A percentile compares a stretch with the other conserved stretches of the same genome.
phyloP scores from a whole-genome alignment of 2,888 invertebrate species.

The Allygus modestus region DNA sequence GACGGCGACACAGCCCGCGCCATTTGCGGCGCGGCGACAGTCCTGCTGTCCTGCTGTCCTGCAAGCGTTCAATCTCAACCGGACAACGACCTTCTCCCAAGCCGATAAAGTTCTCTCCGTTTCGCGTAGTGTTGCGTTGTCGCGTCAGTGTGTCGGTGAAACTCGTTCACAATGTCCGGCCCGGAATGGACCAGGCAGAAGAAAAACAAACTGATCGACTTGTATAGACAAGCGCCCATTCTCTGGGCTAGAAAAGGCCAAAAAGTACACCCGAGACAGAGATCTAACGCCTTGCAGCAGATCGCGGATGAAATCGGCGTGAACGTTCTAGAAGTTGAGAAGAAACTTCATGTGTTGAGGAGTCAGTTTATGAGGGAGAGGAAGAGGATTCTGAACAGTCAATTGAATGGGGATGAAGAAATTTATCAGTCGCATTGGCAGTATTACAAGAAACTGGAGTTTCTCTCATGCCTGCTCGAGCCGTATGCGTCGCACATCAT shows the following conservation, averaged over 20 bases:
- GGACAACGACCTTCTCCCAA: too few species aligned
- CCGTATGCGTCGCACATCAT: background rate
- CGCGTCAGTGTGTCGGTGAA: background rate
- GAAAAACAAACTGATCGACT: background rate
- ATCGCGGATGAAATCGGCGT: background rate
- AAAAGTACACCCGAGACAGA: background rate
- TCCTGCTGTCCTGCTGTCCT: background rate
- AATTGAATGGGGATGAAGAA: background rate
- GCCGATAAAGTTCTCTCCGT: too few species aligned
- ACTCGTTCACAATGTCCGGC: background rate
- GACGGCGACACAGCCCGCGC: background rate
- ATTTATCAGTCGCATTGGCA: background rate
- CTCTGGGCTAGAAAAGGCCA: background rate
- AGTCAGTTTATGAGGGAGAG: background rate
- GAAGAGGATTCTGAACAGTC: background rate
- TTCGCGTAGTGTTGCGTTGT: background rate
- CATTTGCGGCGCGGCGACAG: background rate
- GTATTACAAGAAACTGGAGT: constrained; percentile 7
- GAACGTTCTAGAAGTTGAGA: background rate
- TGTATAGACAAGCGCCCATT: background rate
- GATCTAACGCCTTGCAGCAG: background rate
- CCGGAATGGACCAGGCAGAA: background rate
- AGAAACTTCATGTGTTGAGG: background rate
- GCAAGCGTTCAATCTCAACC: too few species aligned
- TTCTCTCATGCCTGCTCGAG: background rate